Base-by-base conservation (phyloP, 2,888 invertebrate species). In the Adelphocoris suturalis region DNA sequence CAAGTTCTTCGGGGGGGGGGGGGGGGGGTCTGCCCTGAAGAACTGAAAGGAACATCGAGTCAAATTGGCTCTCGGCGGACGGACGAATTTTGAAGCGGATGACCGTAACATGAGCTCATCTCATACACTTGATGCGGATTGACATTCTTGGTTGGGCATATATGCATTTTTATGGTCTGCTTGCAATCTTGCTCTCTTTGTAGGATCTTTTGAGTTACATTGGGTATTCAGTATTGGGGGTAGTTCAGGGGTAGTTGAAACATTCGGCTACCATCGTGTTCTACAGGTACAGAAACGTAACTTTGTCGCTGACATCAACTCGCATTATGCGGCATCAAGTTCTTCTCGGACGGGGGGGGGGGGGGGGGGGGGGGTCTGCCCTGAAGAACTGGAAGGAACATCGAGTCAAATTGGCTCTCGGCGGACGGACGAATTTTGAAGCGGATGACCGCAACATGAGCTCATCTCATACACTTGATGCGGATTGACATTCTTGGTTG, bases 241-340 rank as follows among this genome's bases (percentile, higher is more conserved):
- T n/a, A n/a, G n/a, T n/a, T n/a, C n/a, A n/a, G n/a, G n/a, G n/a
- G n/a, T n/a, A n/a, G n/a, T n/a, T n/a, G n/a, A n/a, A n/a, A n/a
- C n/a, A n/a, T n/a, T n/a, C n/a, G n/a, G n/a, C n/a, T n/a, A n/a
- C n/a, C n/a, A n/a, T n/a, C n/a, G n/a, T n/a, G n/a, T n/a, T n/a
- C n/a, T n/a, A n/a, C n/a, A n/a, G n/a, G n/a, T n/a, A n/a, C n/a
- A n/a, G n/a, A n/a, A n/a, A n/a, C n/a, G n/a, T n/a, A n/a, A n/a
- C n/a, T n/a, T n/a, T n/a, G n/a, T n/a, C n/a, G n/a, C n/a, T n/a
- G n/a, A n/a, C 68, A 68, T 68, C 68, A 68, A 68, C 23, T 68
- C 68, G 68, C 13, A 68, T 68, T 68, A 68, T 68, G 68, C 68
- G 68, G 68, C 68, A 68, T 68, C 68, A 68, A 68, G n/a, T n/a